Conservation (phyloP, 2,888 invertebrate genomes). For the Cosmia pyralina region DNA sequence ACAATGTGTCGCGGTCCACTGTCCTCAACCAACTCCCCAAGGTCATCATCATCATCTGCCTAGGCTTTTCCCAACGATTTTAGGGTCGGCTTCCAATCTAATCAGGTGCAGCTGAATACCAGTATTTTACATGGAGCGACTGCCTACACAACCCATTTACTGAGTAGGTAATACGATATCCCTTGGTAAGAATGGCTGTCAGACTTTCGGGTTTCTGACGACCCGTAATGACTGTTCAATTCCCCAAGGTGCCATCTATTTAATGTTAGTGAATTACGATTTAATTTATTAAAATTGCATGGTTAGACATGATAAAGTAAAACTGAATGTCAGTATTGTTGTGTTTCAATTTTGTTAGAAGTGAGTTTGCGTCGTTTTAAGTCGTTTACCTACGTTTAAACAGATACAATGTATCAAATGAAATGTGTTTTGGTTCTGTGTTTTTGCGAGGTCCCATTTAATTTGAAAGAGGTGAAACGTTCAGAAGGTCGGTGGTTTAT, state of each 20-base stretch:
- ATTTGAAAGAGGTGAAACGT: slow-evolving; percentile 1
- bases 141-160: too few relatives aligned
- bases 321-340: slow-evolving; percentile 52
- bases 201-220: too few relatives aligned
- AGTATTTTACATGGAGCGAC: too few relatives aligned
- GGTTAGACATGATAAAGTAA: background rate
- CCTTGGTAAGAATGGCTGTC: too few relatives aligned
- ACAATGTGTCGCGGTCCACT: background rate
- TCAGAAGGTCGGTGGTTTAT: background rate
- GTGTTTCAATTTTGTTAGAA: slow-evolving; percentile 63
- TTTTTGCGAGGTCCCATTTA: slow-evolving; percentile 26
- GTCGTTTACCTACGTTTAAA: slow-evolving; percentile 12
- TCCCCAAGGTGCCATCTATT: too few relatives aligned
- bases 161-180: too few relatives aligned
- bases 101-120: too few relatives aligned
- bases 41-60: too few relatives aligned
- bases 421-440: slow-evolving; percentile 17
- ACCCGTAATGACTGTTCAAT: too few relatives aligned
- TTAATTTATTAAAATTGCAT: background rate
- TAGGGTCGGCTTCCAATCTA: too few relatives aligned
- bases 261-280: background rate
- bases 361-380: slow-evolving; percentile 31
- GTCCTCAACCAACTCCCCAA: background rate
- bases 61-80: too few relatives aligned
- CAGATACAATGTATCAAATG: slow-evolving; percentile 2